Base-by-base conservation (phyloP, 2,797 vertebrate species). In the Chelon auratus region DNA sequence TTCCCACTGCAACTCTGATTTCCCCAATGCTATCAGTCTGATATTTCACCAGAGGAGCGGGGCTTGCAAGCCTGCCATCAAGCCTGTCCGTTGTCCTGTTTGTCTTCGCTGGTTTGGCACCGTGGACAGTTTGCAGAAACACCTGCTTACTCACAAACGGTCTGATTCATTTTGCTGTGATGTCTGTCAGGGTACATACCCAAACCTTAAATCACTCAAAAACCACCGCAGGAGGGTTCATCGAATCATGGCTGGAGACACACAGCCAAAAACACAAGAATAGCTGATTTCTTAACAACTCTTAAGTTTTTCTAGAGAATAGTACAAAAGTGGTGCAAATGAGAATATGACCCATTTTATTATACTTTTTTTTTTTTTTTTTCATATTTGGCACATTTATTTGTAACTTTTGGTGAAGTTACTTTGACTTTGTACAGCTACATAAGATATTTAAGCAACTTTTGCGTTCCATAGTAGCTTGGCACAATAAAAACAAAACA, bases 71-170 rank as follows among this genome's bases (percentile, higher is more conserved):
- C 92, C 92, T 0, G 55, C 91, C 50, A 90, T 92, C 55, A 95
- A 94, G 60, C 93, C 93, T 13, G 91, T 94, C 43, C 94, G 94
- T n/a, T 95, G 95, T 62, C 92, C 93, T 0, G 83, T 93, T 55
- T 95, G 95, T 71, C 84, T 92, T 1, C 93, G 93, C 69, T 94
- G 93, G 92, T 95, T 95, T 51, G 91, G 92, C 59, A 92, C 92
- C 1, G 66, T 91, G 64, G 93, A 93, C 3, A 86, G 89, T 69
- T 86, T 95, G 50, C 93, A 95, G 84, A 94, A 90, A 73, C 95
- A 95, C 77, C 74, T 95, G 68, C 85, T 94, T 3, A 89, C 89
- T 63, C 95, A 95, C 81, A 94, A 93, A 77, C 90, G 91, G 51
- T 84, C 92, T 10, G 86, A 92, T 13, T 75, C 87, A 0, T 88